A percentile compares a stretch with the other conserved stretches of the same genome.
phyloP scores from a whole-genome alignment of 1,140 invertebrate genomes.

The Drosophila asahinai region DNA sequence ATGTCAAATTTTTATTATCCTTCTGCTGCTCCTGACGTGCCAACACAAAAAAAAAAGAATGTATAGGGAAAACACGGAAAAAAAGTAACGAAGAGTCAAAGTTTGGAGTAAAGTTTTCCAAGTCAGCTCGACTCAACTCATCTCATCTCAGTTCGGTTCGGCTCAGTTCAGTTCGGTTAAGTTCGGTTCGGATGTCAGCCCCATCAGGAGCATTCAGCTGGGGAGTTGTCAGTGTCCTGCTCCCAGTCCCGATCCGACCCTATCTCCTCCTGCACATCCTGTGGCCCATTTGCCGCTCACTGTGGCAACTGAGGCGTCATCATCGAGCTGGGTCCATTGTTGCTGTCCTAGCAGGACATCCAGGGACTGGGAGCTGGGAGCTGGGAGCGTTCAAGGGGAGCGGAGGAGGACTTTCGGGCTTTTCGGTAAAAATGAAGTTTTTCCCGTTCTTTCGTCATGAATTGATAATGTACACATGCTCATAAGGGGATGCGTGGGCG shows the following conservation, averaged over 20 bases:
- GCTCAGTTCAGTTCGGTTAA: conserved; percentile 44
- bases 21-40: conserved; percentile 30
- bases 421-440: conserved; percentile 79
- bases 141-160: conserved; percentile 25
- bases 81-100: conserved; percentile 54
- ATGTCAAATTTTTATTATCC: conserved; percentile 78
- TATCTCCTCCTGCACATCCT: conserved; percentile 54
- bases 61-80: conserved; percentile 29
- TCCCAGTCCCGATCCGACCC: conserved; percentile 27
- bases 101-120: conserved; percentile 78
- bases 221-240: conserved; percentile 74
- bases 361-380: conserved; percentile 6
- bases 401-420: conserved; percentile 23
- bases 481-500: conserved; percentile 60
- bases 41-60: conserved; percentile 1
- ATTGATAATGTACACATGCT: conserved; percentile 84
- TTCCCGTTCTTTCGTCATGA: conserved; percentile 77
- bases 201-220: conserved; percentile 69
- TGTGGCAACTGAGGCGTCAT: conserved; percentile 77
- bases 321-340: conserved; percentile 58
- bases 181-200: conserved; percentile 78
- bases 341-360: conserved; percentile 44
- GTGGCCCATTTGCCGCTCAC: conserved; percentile 72
- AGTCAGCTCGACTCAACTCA: conserved; percentile 25
- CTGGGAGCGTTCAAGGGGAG: background rate